phyloP scores from a whole-genome alignment of 2,797 vertebrate genomes.

The Chaetophractus vellerosus region DNA sequence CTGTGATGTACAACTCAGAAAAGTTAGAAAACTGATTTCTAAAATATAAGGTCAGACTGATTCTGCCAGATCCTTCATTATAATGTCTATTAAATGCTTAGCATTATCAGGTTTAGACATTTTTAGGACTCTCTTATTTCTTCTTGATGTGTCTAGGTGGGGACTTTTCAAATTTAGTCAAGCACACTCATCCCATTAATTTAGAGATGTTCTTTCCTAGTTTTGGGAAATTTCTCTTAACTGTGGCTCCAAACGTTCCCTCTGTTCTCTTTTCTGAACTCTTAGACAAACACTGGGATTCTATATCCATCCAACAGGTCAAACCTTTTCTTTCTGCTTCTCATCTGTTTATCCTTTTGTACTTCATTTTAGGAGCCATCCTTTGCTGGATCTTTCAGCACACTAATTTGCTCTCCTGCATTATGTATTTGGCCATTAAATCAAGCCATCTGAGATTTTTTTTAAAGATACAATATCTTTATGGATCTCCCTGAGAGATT shows the following conservation, averaged over 20 bases:
- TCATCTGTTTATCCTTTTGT: neutral
- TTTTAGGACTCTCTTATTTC: neutral
- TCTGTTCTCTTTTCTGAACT: neutral
- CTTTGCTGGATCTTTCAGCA: neutral
- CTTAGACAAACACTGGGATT: neutral
- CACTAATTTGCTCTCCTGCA: neutral
- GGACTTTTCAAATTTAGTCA: conserved; percentile 12
- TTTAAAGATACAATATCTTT: neutral
- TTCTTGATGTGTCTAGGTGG: neutral
- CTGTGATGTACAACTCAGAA: neutral
- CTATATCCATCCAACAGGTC: neutral
- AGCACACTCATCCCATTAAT: neutral
- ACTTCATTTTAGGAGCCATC: neutral
- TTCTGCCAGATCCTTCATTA: neutral
- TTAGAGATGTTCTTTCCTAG: neutral
- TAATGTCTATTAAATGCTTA: neutral
- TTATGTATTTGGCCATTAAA: neutral
- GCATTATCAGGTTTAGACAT: neutral
- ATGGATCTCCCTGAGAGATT: neutral
- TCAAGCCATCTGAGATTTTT: neutral
- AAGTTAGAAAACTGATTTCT: neutral
- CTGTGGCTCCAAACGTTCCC: neutral
- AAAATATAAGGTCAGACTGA: neutral
- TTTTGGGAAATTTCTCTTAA: conserved; percentile 45
- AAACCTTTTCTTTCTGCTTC: conserved; percentile 27